phyloP scores from a whole-genome alignment of 2,888 invertebrate genomes.

The Diabrotica balteata region DNA sequence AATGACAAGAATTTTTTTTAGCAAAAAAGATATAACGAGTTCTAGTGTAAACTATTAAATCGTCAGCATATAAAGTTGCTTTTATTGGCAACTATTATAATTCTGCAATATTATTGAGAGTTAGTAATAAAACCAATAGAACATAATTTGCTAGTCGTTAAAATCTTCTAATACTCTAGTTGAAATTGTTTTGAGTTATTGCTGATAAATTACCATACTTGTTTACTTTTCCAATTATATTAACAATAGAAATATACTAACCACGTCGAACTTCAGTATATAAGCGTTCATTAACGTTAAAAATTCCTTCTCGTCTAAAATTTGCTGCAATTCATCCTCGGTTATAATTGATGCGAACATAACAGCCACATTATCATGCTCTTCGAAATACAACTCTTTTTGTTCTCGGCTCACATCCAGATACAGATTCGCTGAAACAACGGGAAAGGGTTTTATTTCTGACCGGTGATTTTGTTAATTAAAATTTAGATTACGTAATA shows the following conservation, averaged over 20 bases:
- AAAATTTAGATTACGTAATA: background rate
- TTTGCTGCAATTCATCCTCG: slow-evolving; percentile 62
- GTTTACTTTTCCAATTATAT: too few species aligned
- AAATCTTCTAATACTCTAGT: too few species aligned
- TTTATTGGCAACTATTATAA: too few species aligned
- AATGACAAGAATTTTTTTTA: too few species aligned
- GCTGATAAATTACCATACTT: too few species aligned
- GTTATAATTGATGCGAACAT: slow-evolving; percentile 89
- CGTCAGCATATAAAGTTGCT: too few species aligned
- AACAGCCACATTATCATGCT: slow-evolving; percentile 89
- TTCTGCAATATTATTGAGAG: too few species aligned
- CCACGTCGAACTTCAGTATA: slow-evolving; percentile 92
- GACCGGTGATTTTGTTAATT: background rate
- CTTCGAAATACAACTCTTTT: slow-evolving; percentile 80
- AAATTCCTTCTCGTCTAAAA: slow-evolving; percentile 63
- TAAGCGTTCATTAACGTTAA: slow-evolving; percentile 79
- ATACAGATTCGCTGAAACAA: slow-evolving; percentile 75
- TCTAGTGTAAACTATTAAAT: too few species aligned
- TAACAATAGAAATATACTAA: slow-evolving; percentile 51
- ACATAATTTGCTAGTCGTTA: too few species aligned
- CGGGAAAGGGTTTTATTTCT: slow-evolving; percentile 8
- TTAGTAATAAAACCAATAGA: too few species aligned
- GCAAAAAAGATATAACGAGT: too few species aligned
- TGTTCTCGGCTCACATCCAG: slow-evolving; percentile 72
- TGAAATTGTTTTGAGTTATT: too few species aligned